A percentile compares a stretch with the other conserved stretches of the same genome.
Evolutionary conservation across 2,888 invertebrate species (phyloP).

Genomic region (Hydroisotoma schaefferi): DNA sequence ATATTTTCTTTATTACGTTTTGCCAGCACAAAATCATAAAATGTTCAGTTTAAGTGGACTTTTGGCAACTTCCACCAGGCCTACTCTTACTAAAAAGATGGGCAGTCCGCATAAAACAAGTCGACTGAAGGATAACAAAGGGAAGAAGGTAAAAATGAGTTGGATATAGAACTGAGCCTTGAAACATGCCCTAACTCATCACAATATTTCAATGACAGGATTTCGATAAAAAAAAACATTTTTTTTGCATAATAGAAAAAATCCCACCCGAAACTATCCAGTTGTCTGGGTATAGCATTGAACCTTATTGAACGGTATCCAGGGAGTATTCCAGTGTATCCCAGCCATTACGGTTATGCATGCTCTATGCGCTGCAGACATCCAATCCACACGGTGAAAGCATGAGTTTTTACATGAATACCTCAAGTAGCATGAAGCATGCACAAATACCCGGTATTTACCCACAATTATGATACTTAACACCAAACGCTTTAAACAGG

Average conservation of each 20-base stretch:
- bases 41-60: slow-evolving; percentile 21
- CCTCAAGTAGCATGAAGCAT: too few relatives aligned
- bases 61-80: neutral
- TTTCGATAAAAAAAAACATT: too few relatives aligned
- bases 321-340: slow-evolving; percentile 1
- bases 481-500: slow-evolving; percentile 13
- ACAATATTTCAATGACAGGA: neutral
- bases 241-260: neutral
- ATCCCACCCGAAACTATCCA: slow-evolving; percentile 13
- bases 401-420: neutral
- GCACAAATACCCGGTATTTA: neutral
- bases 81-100: neutral
- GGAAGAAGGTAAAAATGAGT: neutral
- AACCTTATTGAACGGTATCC: slow-evolving; percentile 27
- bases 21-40: too few relatives aligned
- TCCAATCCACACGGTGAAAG: slow-evolving; percentile 34
- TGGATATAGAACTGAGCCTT: neutral
- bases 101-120: too few relatives aligned
- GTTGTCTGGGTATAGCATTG: slow-evolving; percentile 35
- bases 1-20: too few relatives aligned
- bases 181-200: neutral
- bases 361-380: slow-evolving; percentile 43
- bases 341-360: slow-evolving; percentile 31
- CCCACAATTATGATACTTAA: neutral
- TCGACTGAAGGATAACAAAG: neutral